Base-by-base conservation (phyloP, 2,113 vertebrate genomes). In the Catharus minimus region DNA sequence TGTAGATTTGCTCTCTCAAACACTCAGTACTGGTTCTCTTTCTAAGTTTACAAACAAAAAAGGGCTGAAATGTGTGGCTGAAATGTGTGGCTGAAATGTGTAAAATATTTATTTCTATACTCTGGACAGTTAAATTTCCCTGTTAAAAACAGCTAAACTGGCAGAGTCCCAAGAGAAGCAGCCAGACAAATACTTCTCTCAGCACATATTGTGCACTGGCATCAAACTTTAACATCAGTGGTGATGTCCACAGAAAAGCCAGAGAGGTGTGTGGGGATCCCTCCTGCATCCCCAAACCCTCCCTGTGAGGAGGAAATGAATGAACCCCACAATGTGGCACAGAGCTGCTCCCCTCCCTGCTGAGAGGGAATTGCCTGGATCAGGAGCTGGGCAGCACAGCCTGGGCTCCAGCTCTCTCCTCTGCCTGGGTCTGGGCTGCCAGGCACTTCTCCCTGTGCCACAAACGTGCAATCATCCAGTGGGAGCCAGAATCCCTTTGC, bases 271-370 rank as follows among this genome's bases (percentile, higher is more conserved):
- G 8, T 39, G 33, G 24, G 3, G 30, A 13, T 28, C 20, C 18
- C 49, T 2, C 3, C 11, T 32, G 43, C 17, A 5, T 14, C 19
- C 28, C 47, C 28, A 81, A 15, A 27, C 2, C 43, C 30, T 57
- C 16, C 0, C 53, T 23, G 47, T 0, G 3, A 0, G 26, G 16
- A n/a, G 39, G 6, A 67, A n/a, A 47, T 11, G 18, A 32, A 53
- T 38, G 8, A 46, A 11, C 20, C 26, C 38, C 10, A 44, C 4
- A 26, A 1, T 50, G 41, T 38, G 67, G 18, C 18, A n/a, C 24
- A 6, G n/a, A 33, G 24, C 57, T 2, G 4, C 68, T 81, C 23
- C 27, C 39, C 41, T 55, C 23, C 1, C 47, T 36, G 33, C 33
- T 38, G 38, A 38, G 38, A 38, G 38, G 38, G 22, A 33, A 11